These are phyloP conservation scores for Gobiocypris rarus DNA, from an alignment of 2,113 vertebrate genomes.

Conservation along the genomic window DNA sequence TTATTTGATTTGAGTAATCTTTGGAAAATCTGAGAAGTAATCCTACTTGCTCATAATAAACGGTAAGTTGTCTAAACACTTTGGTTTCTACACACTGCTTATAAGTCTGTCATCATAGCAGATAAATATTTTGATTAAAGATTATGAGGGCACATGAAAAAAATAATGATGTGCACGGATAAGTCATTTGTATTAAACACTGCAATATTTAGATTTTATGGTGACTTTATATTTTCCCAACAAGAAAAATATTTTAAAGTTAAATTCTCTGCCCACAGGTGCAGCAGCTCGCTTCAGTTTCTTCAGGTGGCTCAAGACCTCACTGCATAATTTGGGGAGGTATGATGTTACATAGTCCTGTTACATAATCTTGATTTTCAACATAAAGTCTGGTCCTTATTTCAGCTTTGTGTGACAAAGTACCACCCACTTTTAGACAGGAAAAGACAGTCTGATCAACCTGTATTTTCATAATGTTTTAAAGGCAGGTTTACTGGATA, in stretches of 20 bases:
- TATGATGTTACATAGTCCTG: constrained; percentile 55
- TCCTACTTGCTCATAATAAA: constrained; percentile 2
- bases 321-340: constrained; percentile 81
- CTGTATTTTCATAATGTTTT: neutral
- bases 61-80: neutral
- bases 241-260: too few species aligned
- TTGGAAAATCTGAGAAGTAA: neutral
- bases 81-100: neutral
- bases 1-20: neutral
- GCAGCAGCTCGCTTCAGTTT: constrained; percentile 89
- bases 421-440: neutral
- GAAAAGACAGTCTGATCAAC: neutral
- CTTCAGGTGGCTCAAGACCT: constrained; percentile 84
- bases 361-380: neutral
- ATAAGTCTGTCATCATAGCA: neutral
- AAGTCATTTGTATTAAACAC: too few species aligned
- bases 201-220: too few species aligned
- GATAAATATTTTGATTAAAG: too few species aligned
- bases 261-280: constrained; percentile 73
- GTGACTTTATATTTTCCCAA: too few species aligned
- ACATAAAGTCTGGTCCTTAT: neutral
- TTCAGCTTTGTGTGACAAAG: neutral
- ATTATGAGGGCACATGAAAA: too few species aligned
- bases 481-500: neutral
- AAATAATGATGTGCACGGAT: too few species aligned